Base-by-base conservation (phyloP, 2,888 invertebrate species). In the Trilocha varians region DNA sequence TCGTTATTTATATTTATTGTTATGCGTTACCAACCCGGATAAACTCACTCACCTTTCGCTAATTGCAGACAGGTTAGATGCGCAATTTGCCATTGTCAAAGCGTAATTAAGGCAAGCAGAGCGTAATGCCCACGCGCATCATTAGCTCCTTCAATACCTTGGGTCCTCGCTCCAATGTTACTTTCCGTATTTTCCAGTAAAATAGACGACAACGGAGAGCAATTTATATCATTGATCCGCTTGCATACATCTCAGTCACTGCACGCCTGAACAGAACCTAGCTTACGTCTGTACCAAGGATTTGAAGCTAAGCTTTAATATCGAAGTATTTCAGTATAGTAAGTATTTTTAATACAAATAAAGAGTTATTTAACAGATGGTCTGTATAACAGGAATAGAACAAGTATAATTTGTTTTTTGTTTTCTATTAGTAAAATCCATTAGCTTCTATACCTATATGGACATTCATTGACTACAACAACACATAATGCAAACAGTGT, bases 211-310 rank as follows among this genome's bases (percentile, higher is more conserved):
- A 74, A 69, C 61, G 68, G 62, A 59, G 64, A 65, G 70, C 72
- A 70, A 82, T 82, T 72, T 74, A 74, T 82, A 78, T 77, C 70
- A 78, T 78, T 79, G 78, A 79, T 78, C 79, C 78, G 72, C 76
- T 70, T 75, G 77, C 78, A 79, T 80, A 78, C 71, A 68, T 78
- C 77, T 78, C 75, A 76, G 79, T 80, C 77, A 76, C 59, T 70
- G 71, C 67, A 64, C 60, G 60, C 63, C 61, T 57, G 58, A 55
- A 55, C 55, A 54, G 55, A 50, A 49, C 49, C 42, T 43, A 36
- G 43, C 44, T 48, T 46, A 50, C 42, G 42, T 55, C 59, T 54
- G 55, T 59, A 59, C 43, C 59, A 67, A 57, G 67, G 78, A 76
- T 77, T 76, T 72, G 69, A 68, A 69, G 15, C 67, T 65, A 63